These are phyloP conservation scores for Spilosoma lubricipeda DNA, from an alignment of 2,888 invertebrate genomes.

Conservation along the genomic window DNA sequence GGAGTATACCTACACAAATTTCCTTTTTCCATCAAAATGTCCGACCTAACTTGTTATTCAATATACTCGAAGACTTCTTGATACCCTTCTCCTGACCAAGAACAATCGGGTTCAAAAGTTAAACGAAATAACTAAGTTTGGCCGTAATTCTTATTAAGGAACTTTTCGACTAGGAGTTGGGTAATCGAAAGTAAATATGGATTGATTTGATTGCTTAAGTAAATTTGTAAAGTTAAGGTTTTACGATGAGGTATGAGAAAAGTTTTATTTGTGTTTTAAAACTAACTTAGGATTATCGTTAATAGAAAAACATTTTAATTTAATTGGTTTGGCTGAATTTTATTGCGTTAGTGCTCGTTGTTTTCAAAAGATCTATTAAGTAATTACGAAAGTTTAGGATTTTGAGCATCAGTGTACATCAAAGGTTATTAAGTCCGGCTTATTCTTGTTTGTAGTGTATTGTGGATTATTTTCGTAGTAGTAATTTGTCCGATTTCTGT, in stretches of 20 bases:
- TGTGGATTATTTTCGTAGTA: neutral
- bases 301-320: neutral
- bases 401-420: too few relatives aligned
- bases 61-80: constrained; percentile 15
- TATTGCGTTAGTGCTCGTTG: neutral
- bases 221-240: constrained; percentile 12
- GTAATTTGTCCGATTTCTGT: too few relatives aligned
- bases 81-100: constrained; percentile 17
- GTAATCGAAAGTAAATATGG: constrained; percentile 19
- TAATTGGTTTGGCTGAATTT: neutral
- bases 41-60: constrained; percentile 18
- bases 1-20: neutral
- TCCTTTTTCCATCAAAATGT: constrained; percentile 6
- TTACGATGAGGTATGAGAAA: neutral
- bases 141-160: constrained; percentile 9
- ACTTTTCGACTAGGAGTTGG: neutral
- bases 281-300: neutral
- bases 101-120: constrained; percentile 21
- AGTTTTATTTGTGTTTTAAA: neutral
- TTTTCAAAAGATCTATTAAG: neutral
- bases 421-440: neutral
- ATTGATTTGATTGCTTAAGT: constrained; percentile 16
- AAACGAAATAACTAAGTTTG: constrained; percentile 17
- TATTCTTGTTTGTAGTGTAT: neutral
- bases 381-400: neutral